Evolutionary conservation across 2,797 vertebrate species (phyloP).

Genomic region (Trematomus bernacchii): DNA sequence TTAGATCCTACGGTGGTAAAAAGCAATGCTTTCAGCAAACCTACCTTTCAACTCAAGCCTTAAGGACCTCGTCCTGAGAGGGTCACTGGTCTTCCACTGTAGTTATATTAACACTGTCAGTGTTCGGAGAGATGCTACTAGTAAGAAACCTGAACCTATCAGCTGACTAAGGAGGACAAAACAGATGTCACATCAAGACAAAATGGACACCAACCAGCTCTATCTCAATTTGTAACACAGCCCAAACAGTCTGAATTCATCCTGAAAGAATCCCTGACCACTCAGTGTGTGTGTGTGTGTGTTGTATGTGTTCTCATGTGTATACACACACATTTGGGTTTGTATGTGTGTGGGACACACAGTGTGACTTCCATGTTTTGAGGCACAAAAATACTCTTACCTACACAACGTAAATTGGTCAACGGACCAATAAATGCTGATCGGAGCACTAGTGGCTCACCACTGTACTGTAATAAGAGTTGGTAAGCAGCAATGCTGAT

Average conservation of each 20-base stretch:
- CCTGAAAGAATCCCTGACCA: constrained; percentile 84
- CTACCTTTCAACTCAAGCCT: constrained; percentile 68
- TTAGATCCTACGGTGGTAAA: constrained; percentile 69
- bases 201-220: constrained; percentile 77
- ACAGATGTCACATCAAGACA: constrained; percentile 79
- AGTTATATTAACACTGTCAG: constrained; percentile 73
- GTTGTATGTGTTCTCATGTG: constrained; percentile 39
- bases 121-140: constrained; percentile 76
- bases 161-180: constrained; percentile 80
- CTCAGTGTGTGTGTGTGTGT: constrained; percentile 47
- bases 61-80: constrained; percentile 71
- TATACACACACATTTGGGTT: constrained; percentile 70
- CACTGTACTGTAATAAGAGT: constrained; percentile 76
- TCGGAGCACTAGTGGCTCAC: constrained; percentile 70
- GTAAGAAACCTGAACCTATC: constrained; percentile 76
- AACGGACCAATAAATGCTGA: constrained; percentile 74
- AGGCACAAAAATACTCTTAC: constrained; percentile 84
- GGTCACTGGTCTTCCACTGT: constrained; percentile 73
- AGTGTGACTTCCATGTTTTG: constrained; percentile 81
- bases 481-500: constrained; percentile 81
- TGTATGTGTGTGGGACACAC: constrained; percentile 69
- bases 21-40: constrained; percentile 71
- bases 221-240: constrained; percentile 74
- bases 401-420: constrained; percentile 73
- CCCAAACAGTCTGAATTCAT: constrained; percentile 80